Conservation (phyloP, 2,888 invertebrate genomes). For the Drosophila anomalata region DNA sequence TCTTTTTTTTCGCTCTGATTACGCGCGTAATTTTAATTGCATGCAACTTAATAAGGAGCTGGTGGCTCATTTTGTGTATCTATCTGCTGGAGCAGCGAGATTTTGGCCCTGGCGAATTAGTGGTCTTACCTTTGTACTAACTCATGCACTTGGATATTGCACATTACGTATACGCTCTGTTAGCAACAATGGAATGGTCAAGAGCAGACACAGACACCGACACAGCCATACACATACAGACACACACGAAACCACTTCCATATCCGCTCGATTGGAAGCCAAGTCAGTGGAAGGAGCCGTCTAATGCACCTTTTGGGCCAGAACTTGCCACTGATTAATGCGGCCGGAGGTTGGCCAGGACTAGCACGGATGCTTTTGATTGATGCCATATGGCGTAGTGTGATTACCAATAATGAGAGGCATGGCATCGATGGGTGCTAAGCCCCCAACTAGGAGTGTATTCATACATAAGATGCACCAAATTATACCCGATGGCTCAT, state of each 20-base stretch:
- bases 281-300: slow-evolving; percentile 35
- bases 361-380: slow-evolving; percentile 41
- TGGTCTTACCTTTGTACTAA: slow-evolving; percentile 29
- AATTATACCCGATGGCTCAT: slow-evolving; percentile 16
- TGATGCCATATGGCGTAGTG: slow-evolving; percentile 44
- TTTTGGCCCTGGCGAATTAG: slow-evolving; percentile 1
- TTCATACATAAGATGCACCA: slow-evolving; percentile 16
- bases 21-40: slow-evolving; percentile 78
- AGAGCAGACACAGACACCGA: slow-evolving; percentile 18
- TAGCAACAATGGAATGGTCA: slow-evolving; percentile 35
- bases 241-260: background rate
- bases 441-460: slow-evolving; percentile 21
- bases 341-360: slow-evolving; percentile 41
- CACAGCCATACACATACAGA: background rate
- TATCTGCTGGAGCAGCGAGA: background rate
- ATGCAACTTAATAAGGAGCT: slow-evolving; percentile 72
- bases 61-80: slow-evolving; percentile 28
- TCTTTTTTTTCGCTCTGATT: slow-evolving; percentile 75
- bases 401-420: slow-evolving; percentile 55
- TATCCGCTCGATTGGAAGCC: slow-evolving; percentile 39
- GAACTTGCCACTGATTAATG: slow-evolving; percentile 61
- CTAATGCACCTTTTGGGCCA: slow-evolving; percentile 53
- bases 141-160: background rate
- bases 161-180: slow-evolving; percentile 44
- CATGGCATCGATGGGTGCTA: slow-evolving; percentile 22